Base-by-base conservation (phyloP, 2,113 vertebrate species). In the Odobenus rosmarus region DNA sequence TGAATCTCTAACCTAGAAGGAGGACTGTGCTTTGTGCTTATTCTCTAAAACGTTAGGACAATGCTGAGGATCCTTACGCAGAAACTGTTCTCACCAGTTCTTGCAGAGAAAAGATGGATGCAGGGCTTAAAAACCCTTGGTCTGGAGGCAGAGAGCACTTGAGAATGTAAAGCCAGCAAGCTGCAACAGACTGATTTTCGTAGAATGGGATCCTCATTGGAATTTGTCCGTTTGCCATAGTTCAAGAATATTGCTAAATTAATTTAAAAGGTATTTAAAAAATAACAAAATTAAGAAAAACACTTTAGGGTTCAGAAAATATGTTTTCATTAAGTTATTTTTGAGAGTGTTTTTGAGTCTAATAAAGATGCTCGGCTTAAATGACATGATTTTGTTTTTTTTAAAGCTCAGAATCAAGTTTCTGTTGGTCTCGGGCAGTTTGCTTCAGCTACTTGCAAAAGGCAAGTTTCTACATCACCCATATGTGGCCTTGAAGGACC, bases 221-320 rank as follows among this genome's bases (percentile, higher is more conserved):
- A 59, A 64, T 53, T 33, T 77, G 62, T 86, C 14, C 0, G 1
- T 33, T 39, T 82, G 67, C 81, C 28, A 31, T 18, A 31, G 53
- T 90, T 90, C 72, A 39, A 39, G 69, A 93, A 64, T 31, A 80
- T 85, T 53, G 49, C 36, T 76, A 87, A 83, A 69, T 61, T 74
- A 84, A 72, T 67, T 93, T 74, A 74, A 95, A 92, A 83, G 55
- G 18, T 26, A 88, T 93, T 93, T 90, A 26, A 5, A 71, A 90
- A 83, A 93, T 31, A 84, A 42, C 36, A 19, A 91, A 77, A 86
- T 46, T 55, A 49, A 91, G 59, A 5, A 49, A 55, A 36, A 39
- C 13, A 4, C 24, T 59, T 33, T 4, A 33, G 55, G 19, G 3
- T 46, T 81, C 74, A 79, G 91, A 82, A 96, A 88, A 80, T 74